Evolutionary conservation across 2,113 vertebrate species (phyloP), one percentile per base, ranked within the genome.

Genomic region (Echinops telfairi): DNA sequence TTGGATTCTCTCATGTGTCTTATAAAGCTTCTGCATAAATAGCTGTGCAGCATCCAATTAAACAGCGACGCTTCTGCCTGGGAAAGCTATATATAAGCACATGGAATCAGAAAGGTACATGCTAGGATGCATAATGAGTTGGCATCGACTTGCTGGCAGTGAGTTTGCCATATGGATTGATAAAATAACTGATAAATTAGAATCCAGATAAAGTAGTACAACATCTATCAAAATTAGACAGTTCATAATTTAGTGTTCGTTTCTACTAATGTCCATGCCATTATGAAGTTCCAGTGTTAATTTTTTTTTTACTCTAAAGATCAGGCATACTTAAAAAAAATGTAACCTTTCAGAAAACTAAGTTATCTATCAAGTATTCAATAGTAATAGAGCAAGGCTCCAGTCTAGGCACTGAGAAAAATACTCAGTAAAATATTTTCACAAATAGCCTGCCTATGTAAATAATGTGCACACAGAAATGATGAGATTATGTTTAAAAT

Each of bases 31-130:
- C 77, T 75, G 68, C 87, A 87, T 85, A 94, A 92, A 94, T 36
- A 93, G 85, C 87, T 94, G 93, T 19, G 62, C 19, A 85, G 71
- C 62, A 64, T 89, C 91, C 92, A 96, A 94, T 93, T 93, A 95
- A 92, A 77, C 76, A 80, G 84, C 11, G n/a, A 70, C 70, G 73
- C 57, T 89, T 94, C 87, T 96, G 93, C 93, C 68, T 66, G 33
- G 84, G 87, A 91, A 95, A 94, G 88, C 89, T 94, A 87, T 71
- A 94, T 92, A 94, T 78, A 96, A 92, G 87, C 91, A 94, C 89
- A 95, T 87, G 89, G 95, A 94, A 82, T 33, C 80, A 58, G 82
- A 90, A 90, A 94, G 93, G 66, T 68, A 91, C 89, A 79, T 84
- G 93, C 66, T 84, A 81, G 31, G 91, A 95, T 87, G 64, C 68